Conservation (phyloP, 2,113 vertebrate species). For the Taurulus bubalis region DNA sequence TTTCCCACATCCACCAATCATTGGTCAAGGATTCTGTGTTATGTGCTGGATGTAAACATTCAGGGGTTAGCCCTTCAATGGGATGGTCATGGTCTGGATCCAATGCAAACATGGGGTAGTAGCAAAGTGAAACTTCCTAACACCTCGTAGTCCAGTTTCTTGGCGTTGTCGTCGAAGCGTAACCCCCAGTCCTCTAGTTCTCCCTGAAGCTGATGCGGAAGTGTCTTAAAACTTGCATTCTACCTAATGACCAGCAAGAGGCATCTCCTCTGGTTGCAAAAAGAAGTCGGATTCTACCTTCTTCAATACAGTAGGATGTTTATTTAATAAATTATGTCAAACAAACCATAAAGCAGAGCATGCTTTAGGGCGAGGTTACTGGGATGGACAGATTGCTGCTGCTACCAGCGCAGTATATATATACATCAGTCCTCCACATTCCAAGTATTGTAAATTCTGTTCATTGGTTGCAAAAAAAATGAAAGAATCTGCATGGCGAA, state of each 20-base stretch:
- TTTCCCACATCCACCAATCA: conserved; percentile 1
- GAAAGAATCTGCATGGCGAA: too few species aligned
- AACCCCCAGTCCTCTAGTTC: background rate
- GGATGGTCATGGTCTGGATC: background rate
- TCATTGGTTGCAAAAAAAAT: too few species aligned
- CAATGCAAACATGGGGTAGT: background rate
- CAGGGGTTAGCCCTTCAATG: conserved; percentile 8
- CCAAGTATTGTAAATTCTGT: too few species aligned
- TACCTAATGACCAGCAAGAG: too few species aligned
- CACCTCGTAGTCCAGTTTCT: background rate
- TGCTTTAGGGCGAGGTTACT: background rate
- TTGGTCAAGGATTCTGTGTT: background rate
- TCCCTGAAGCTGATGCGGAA: too few species aligned
- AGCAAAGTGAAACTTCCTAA: background rate
- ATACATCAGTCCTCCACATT: too few species aligned
- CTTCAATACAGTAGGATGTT: too few species aligned
- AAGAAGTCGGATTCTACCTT: too few species aligned
- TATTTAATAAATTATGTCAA: background rate
- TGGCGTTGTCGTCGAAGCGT: background rate
- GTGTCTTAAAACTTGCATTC: too few species aligned
- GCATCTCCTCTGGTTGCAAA: too few species aligned
- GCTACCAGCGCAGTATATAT: too few species aligned
- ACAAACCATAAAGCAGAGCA: background rate
- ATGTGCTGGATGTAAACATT: conserved; percentile 4
- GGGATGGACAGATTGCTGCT: background rate